Evolutionary conservation across 1,140 invertebrate species (phyloP), one percentile per base, ranked within the genome.

Genomic region (Latrodectus geometricus): DNA sequence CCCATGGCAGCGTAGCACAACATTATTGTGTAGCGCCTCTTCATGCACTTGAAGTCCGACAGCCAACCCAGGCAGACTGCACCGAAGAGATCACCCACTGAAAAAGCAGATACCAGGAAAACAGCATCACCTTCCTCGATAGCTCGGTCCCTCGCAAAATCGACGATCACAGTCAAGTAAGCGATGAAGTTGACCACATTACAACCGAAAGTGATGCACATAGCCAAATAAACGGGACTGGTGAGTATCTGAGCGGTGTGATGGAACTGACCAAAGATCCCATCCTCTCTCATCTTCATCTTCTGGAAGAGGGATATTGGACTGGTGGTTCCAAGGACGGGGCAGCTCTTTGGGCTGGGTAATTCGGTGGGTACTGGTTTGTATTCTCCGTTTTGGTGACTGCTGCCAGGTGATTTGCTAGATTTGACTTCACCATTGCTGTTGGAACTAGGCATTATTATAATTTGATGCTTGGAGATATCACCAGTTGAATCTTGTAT

Each of bases 31-130:
- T 68, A 81, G 61, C 83, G 85, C 20, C 88, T 86, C 49, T 74
- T 85, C 8, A 89, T 4, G 35, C 85, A 79, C 21, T 83, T 77
- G 54, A 79, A 79, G 80, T 88, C 87, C 0, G 87, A 88, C 8
- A 88, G 15, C 88, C 88, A 89, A 7, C 89, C 89, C 0, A 88
- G 78, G 15, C 76, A 75, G 5, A 89, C 70, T 9, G 88, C 86
- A 50, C 89, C 89, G 50, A 88, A 81, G 52, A 89, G 81, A 82
- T 89, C 89, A 15, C 87, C 88, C 8, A 89, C 82, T 9, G 88
- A 88, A n/a, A 88, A 89, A 21, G 89, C 86, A 9, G 89, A 89
- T 14, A 89, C 73, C 5, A 88, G 72, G 48, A 89, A 86, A 11
- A 85, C 86, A 12, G 88, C 87, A 11, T 88, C 79, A 4, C 72